Base-by-base conservation (phyloP, 2,797 vertebrate genomes). In the Lepilemur ruficaudatus region DNA sequence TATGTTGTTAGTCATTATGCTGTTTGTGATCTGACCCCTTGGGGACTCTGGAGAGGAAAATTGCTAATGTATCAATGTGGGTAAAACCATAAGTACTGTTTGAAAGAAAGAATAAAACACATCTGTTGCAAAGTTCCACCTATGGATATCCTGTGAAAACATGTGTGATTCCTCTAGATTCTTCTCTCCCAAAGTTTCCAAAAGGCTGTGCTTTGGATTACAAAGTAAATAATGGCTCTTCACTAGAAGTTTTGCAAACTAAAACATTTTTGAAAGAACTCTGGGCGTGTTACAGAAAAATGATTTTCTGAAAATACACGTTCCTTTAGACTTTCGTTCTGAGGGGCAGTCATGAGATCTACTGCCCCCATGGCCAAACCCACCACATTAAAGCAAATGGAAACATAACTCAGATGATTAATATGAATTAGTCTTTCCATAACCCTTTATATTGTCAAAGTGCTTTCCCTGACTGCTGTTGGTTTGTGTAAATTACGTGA, bases 301-400 rank as follows among this genome's bases (percentile, higher is more conserved):
- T 1, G 35, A 80, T 59, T 96, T 96, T 94, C 95, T 79, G 89
- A 95, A 96, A 97, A 97, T 91, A 89, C 32, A 41, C 38, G 63
- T 95, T 80, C 79, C 70, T 94, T 96, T 95, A 88, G 80, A 94
- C 61, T 92, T 86, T 61, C 46, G n/a, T 75, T 82, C 76, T 43
- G 48, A 81, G 84, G 73, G 67, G 30, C 52, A 12, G 35, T 84
- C 93, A 92, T 12, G 63, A 90, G 78, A 35, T 43, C 81, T 72
- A 18, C n/a, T 23, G 67, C 41, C 73, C 72, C 84, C n/a, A 13
- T 46, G n/a, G 91, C 70, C 79, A 93, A 88, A 80, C 63, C 76
- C 13, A 89, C 85, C 92, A 91, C 95, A 85, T 93, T 46, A 96
- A 95, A 96, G 90, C 69, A 63, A 73, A 81, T 50, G 91, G 93